Percentiles rank a stretch among this genome's conserved stretches.
Evolutionary conservation across 2,113 vertebrate genomes (phyloP).

Genomic region (Turnix velox): DNA sequence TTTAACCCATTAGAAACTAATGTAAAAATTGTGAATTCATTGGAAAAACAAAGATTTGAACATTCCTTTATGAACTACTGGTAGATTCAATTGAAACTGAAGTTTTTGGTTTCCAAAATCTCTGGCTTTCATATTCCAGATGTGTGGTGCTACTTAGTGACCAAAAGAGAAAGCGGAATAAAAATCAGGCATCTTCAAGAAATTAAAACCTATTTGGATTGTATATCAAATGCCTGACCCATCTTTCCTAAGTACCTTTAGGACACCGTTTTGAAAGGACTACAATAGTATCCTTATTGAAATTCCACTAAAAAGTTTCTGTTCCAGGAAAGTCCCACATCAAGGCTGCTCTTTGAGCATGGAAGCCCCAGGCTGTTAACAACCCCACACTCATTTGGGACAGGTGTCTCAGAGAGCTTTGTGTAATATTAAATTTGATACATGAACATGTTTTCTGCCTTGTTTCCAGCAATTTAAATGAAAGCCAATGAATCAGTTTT

Average conservation of each 20-base stretch:
- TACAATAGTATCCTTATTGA: background rate
- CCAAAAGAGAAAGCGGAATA: constrained; percentile 44
- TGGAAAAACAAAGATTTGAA: constrained; percentile 1
- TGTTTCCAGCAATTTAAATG: background rate
- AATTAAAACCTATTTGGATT: constrained; percentile 9
- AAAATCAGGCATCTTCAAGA: constrained; percentile 8
- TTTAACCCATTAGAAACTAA: constrained; percentile 11
- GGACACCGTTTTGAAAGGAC: background rate
- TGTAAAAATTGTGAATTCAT: constrained; percentile 12
- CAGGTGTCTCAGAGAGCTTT: background rate
- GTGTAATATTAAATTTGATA: background rate
- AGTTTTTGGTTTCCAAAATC: constrained; percentile 7
- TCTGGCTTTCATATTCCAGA: constrained; percentile 10
- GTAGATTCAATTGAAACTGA: background rate
- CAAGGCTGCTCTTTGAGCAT: background rate
- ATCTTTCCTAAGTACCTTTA: background rate
- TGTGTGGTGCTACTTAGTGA: constrained; percentile 1
- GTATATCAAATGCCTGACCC: background rate
- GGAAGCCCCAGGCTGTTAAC: background rate
- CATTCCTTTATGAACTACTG: constrained; percentile 4
- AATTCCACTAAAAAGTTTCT: background rate
- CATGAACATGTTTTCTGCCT: background rate
- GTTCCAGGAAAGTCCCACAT: background rate
- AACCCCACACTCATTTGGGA: background rate
- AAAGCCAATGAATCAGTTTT: background rate